These are phyloP conservation scores for Pica pica DNA, from an alignment of 2,113 vertebrate genomes.

Conservation along the genomic window DNA sequence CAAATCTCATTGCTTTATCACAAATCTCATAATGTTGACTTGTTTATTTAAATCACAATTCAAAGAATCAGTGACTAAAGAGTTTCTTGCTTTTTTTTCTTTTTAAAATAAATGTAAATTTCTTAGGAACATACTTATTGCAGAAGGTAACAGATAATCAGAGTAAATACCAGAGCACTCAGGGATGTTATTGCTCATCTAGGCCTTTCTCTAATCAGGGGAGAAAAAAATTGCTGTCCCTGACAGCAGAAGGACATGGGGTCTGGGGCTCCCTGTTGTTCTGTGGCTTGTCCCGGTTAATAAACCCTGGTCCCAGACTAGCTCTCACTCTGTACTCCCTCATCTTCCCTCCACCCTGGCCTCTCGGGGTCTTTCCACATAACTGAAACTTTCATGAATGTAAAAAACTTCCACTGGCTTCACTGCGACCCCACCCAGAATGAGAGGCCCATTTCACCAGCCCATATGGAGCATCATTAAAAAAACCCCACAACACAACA, in stretches of 20 bases:
- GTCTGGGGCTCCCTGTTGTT: background rate
- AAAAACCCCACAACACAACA: rapidly evolving
- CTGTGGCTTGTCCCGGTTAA: background rate
- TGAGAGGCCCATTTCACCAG: background rate
- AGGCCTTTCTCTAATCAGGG: background rate
- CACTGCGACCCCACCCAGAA: background rate
- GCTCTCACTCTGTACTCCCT: background rate
- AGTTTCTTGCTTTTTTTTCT: background rate
- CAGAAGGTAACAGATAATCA: background rate
- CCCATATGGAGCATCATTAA: background rate
- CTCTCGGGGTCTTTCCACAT: background rate
- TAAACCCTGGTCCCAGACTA: background rate
- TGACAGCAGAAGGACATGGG: rapidly evolving
- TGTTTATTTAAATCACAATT: background rate
- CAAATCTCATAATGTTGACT: background rate
- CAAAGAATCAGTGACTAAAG: background rate
- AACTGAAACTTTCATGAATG: background rate
- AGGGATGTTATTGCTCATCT: background rate
- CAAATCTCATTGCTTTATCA: background rate
- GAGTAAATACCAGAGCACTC: background rate
- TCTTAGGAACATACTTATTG: background rate
- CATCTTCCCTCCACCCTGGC: background rate
- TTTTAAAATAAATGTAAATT: background rate
- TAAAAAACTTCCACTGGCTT: background rate
- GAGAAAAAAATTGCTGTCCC: background rate